Percentiles rank a stretch among this genome's conserved stretches.
phyloP scores from a whole-genome alignment of 2,888 invertebrate genomes.

The Drosophila mettleri region DNA sequence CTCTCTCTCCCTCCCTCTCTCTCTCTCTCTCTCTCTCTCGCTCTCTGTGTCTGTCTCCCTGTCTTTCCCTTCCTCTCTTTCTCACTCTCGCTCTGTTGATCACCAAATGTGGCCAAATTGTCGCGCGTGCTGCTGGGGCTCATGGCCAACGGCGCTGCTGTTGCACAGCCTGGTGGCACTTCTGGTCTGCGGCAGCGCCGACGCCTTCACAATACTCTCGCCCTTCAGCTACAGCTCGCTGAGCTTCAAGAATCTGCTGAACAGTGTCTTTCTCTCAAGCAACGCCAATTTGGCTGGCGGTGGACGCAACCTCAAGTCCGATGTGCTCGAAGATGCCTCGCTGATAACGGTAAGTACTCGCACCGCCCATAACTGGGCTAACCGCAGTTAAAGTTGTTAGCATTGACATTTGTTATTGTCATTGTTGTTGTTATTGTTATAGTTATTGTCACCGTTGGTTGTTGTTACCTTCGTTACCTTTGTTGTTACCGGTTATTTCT shows the following conservation, averaged over 20 bases:
- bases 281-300: slow-evolving; percentile 83
- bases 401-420: slow-evolving; percentile 58
- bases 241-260: slow-evolving; percentile 83
- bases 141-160: slow-evolving; percentile 72
- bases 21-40: neutral
- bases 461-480: slow-evolving; percentile 19
- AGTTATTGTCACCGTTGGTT: slow-evolving; percentile 27
- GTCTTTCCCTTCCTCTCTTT: slow-evolving; percentile 2
- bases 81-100: neutral
- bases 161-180: slow-evolving; percentile 66
- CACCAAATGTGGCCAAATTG: slow-evolving; percentile 43
- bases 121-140: slow-evolving; percentile 42
- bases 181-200: slow-evolving; percentile 72
- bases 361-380: slow-evolving; percentile 16
- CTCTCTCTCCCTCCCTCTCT: slow-evolving; percentile 11
- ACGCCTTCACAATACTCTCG: slow-evolving; percentile 82
- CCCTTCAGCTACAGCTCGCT: slow-evolving; percentile 83
- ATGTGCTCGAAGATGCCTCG: slow-evolving; percentile 84
- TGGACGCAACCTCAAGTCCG: slow-evolving; percentile 83
- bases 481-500: slow-evolving; percentile 48
- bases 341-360: slow-evolving; percentile 82
- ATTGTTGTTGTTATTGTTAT: slow-evolving; percentile 7
- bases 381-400: slow-evolving; percentile 35
- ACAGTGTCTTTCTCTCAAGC: slow-evolving; percentile 82
- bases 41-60: slow-evolving; percentile 6